Evolutionary conservation across 2,888 invertebrate species (phyloP).

Genomic region (Drosophila koepferae): DNA sequence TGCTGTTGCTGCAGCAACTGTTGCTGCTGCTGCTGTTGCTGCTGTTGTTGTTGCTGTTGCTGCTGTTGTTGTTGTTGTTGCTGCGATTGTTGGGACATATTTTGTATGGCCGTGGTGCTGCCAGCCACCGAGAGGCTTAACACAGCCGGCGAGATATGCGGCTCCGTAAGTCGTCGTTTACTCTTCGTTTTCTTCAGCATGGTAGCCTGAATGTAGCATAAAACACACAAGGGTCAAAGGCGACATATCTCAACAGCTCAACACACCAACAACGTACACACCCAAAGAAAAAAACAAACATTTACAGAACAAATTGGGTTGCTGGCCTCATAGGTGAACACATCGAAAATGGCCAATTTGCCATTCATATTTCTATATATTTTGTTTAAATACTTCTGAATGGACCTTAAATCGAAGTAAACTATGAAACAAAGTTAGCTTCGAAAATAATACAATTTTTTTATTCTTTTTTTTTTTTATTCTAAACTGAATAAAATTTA

Average conservation of each 20-base stretch:
- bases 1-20: conserved; percentile 46
- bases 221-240: conserved; percentile 71
- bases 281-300: conserved; percentile 30
- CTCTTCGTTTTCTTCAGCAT: conserved; percentile 99
- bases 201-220: conserved; percentile 92
- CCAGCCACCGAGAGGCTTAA: conserved; percentile 76
- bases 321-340: conserved; percentile 13
- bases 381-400: neutral
- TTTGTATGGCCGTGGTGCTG: conserved; percentile 69
- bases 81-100: conserved; percentile 49
- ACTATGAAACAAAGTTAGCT: conserved; percentile 9
- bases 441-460: conserved; percentile 20
- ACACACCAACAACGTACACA: conserved; percentile 33
- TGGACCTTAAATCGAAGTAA: neutral
- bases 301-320: conserved; percentile 26
- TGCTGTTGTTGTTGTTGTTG: conserved; percentile 45
- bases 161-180: conserved; percentile 96
- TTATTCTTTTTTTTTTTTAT: neutral
- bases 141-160: conserved; percentile 88
- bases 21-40: conserved; percentile 51
- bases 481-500: neutral
- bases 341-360: conserved; percentile 1
- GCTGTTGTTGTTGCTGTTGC: conserved; percentile 31
- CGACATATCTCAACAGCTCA: conserved; percentile 45
- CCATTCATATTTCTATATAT: neutral